Evolutionary conservation across 2,113 vertebrate genomes (phyloP), one percentile per base, ranked within the genome.

Genomic region (Ceyx melanurus): DNA sequence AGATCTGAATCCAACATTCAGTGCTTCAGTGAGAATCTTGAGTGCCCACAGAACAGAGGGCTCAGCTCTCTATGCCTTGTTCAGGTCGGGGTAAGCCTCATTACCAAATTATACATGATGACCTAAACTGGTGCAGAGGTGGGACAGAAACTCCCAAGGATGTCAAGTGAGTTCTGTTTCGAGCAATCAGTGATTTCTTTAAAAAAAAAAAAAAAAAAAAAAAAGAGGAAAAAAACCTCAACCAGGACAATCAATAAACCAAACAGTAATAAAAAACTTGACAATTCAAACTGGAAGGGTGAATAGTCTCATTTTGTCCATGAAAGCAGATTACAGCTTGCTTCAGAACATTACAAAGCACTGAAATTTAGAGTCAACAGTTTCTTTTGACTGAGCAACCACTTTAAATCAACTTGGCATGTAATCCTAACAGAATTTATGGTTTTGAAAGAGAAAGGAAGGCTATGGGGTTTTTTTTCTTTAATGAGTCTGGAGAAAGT

Each of bases 341-440:
- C 73, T 95, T 93, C 35, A 92, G 74, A 95, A 85, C 74, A 82
- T 90, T 89, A 85, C 28, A 85, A 90, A 94, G 60, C 75, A 84
- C 13, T 93, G 87, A 94, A 97, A 95, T 81, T 85, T 75, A 89
- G 18, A 96, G 70, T 65, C 68, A 94, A 87, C 21, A 29, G 40
- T 93, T 91, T 15, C 31, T 86, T 96, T 89, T 84, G 81, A 88
- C 80, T 91, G 88, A 96, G 86, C 58, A 91, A 65, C 80, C 57
- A 42, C 85, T 97, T 93, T 93, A 96, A 96, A 96, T 87, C 79
- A 67, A 72, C 31, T 90, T 62, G 68, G 33, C 14, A 1, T 92
- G 88, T 79, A 96, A 95, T 95, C 19, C 73, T 91, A 83, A 15
- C 31, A 85, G 62, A 95, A 94, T 89, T 97, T 94, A 87, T 77